These are phyloP conservation scores for Torymus tubicola DNA, from an alignment of 2,888 invertebrate species.

Conservation along the genomic window DNA sequence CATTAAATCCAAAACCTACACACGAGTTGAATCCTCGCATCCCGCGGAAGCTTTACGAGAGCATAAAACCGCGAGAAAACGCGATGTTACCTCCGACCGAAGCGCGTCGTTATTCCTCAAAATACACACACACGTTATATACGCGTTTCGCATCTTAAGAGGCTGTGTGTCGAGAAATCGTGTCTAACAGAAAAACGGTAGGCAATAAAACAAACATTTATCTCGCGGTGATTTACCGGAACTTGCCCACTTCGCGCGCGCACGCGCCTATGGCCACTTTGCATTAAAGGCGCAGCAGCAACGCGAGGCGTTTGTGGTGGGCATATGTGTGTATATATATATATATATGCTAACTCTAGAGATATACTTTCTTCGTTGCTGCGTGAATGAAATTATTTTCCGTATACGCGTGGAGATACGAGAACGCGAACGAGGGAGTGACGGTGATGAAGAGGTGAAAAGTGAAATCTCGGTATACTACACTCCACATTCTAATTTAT, in stretches of 20 bases:
- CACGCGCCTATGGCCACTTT: slow-evolving; percentile 29
- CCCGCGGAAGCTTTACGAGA: slow-evolving; percentile 37
- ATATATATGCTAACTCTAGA: neutral
- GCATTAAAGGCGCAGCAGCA: slow-evolving; percentile 37
- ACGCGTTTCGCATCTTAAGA: slow-evolving; percentile 38
- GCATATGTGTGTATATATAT: neutral
- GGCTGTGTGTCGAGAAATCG: slow-evolving; percentile 45
- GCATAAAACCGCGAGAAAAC: slow-evolving; percentile 33
- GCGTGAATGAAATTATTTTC: slow-evolving; percentile 44
- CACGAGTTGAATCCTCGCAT: neutral
- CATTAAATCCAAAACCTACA: neutral
- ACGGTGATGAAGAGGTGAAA: slow-evolving; percentile 21
- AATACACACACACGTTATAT: slow-evolving; percentile 40
- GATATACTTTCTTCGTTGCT: slow-evolving; percentile 32
- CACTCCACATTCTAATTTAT: too few species aligned
- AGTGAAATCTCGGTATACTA: slow-evolving; percentile 7
- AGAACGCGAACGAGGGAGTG: slow-evolving; percentile 8
- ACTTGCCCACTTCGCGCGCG: slow-evolving; percentile 35
- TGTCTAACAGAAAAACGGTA: slow-evolving; percentile 52
- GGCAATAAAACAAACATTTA: slow-evolving; percentile 58
- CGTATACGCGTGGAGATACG: neutral
- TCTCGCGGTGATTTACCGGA: slow-evolving; percentile 57
- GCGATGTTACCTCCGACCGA: slow-evolving; percentile 10
- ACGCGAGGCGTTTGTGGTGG: neutral
- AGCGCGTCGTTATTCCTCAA: slow-evolving; percentile 49